A percentile compares a stretch with the other conserved stretches of the same genome.
Evolutionary conservation across 2,888 invertebrate genomes (phyloP).

Genomic region (Calameuta idolon): DNA sequence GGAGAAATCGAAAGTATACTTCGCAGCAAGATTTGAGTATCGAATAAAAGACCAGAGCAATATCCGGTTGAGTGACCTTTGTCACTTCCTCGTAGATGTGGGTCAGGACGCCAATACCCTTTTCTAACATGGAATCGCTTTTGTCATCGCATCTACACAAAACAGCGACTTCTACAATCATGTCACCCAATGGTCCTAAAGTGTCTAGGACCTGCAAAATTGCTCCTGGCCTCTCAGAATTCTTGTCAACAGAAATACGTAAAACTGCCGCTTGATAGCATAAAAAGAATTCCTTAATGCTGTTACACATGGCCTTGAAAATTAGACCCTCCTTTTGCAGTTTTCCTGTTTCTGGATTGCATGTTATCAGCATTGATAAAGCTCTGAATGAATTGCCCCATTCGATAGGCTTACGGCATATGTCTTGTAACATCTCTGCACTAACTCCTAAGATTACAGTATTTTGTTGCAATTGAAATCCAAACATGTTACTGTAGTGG

Average conservation of each 20-base stretch:
- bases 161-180: constrained; percentile 54
- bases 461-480: constrained; percentile 51
- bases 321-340: constrained; percentile 55
- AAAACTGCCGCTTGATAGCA: constrained; percentile 57
- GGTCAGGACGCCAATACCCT: constrained; percentile 74
- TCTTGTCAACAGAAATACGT: constrained; percentile 42
- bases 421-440: constrained; percentile 42
- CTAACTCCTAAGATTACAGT: constrained; percentile 46
- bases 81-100: constrained; percentile 76
- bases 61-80: constrained; percentile 70
- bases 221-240: constrained; percentile 31
- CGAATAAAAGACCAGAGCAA: constrained; percentile 72
- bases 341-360: constrained; percentile 45
- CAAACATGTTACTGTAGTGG: constrained; percentile 39
- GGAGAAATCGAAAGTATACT: constrained; percentile 78
- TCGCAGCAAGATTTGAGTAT: constrained; percentile 71
- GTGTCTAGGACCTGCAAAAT: constrained; percentile 41
- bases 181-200: constrained; percentile 48
- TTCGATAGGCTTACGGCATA: constrained; percentile 45
- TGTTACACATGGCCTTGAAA: constrained; percentile 60
- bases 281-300: constrained; percentile 57
- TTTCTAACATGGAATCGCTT: constrained; percentile 41
- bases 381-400: constrained; percentile 62
- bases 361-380: constrained; percentile 44
- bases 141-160: constrained; percentile 52